A percentile compares a stretch with the other conserved stretches of the same genome.
phyloP scores from a whole-genome alignment of 2,888 invertebrate species.

The Aethes cnicana region DNA sequence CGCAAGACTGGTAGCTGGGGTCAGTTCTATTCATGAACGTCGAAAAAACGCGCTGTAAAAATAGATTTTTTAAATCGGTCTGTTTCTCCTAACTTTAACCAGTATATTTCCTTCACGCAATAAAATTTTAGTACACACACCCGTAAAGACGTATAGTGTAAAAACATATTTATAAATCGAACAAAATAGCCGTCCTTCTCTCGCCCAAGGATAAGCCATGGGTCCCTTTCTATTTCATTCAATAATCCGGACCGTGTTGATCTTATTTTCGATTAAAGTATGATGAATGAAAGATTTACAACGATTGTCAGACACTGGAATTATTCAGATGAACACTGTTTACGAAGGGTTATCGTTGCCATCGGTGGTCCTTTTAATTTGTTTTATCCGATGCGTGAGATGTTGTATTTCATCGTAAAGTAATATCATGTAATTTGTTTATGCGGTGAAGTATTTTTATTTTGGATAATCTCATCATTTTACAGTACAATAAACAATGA shows the following conservation, averaged over 20 bases:
- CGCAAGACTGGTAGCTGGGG: no score
- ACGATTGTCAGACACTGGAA: conserved; percentile 49
- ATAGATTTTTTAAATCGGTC: no score
- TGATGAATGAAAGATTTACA: conserved; percentile 66
- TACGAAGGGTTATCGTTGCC: conserved; percentile 34
- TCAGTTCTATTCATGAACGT: no score
- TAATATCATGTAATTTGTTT: conserved; percentile 20
- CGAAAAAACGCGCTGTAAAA: no score
- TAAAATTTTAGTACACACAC: not conserved
- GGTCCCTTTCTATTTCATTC: conserved; percentile 46
- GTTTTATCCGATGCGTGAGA: conserved; percentile 22
- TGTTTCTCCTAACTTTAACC: no score
- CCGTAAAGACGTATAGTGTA: conserved; percentile 1
- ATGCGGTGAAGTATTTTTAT: no score
- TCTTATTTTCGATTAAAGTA: conserved; percentile 66
- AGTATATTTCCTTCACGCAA: no score
- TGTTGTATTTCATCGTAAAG: no score
- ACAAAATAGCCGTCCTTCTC: conserved; percentile 16
- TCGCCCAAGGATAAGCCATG: conserved; percentile 2
- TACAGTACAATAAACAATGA: no score
- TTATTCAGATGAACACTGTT: conserved; percentile 50
- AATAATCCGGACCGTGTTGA: conserved; percentile 56
- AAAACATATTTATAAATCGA: conserved; percentile 2
- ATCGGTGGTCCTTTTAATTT: conserved; percentile 29
- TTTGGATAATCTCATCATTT: no score